These are phyloP conservation scores for Antidorcas marsupialis DNA, from an alignment of 2,113 vertebrate genomes.

Conservation along the genomic window DNA sequence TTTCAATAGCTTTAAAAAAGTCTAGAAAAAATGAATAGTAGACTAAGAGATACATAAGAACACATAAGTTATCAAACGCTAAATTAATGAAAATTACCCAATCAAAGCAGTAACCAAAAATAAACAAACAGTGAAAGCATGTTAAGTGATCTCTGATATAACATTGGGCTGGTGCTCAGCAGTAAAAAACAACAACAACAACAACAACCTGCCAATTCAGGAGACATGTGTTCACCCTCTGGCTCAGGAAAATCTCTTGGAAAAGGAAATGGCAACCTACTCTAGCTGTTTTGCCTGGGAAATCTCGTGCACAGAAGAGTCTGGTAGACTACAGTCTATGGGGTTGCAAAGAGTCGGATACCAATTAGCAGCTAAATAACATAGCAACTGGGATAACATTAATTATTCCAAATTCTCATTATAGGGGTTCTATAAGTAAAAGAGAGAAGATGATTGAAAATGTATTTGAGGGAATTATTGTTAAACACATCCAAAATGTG, in stretches of 20 bases:
- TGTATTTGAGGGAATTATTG: background rate
- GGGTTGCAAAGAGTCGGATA: background rate
- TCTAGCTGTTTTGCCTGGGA: background rate
- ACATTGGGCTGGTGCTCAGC: background rate
- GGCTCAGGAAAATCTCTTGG: background rate
- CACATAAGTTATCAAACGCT: background rate
- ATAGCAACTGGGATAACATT: background rate
- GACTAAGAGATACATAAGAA: background rate
- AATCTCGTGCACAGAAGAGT: background rate
- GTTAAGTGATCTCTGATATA: background rate
- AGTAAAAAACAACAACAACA: too few species aligned
- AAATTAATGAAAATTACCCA: background rate
- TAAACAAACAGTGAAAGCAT: background rate
- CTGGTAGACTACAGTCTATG: background rate
- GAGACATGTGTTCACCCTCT: background rate
- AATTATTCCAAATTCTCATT: background rate
- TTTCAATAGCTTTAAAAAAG: background rate
- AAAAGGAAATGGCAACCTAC: background rate
- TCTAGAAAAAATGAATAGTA: background rate
- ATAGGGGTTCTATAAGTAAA: background rate
- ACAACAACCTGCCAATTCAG: background rate
- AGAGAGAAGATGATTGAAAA: background rate
- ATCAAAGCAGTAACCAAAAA: background rate
- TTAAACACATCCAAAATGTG: background rate
- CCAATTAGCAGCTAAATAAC: background rate